Evolutionary conservation across 2,113 vertebrate genomes (phyloP).

Genomic region (Coptodon rendalli): DNA sequence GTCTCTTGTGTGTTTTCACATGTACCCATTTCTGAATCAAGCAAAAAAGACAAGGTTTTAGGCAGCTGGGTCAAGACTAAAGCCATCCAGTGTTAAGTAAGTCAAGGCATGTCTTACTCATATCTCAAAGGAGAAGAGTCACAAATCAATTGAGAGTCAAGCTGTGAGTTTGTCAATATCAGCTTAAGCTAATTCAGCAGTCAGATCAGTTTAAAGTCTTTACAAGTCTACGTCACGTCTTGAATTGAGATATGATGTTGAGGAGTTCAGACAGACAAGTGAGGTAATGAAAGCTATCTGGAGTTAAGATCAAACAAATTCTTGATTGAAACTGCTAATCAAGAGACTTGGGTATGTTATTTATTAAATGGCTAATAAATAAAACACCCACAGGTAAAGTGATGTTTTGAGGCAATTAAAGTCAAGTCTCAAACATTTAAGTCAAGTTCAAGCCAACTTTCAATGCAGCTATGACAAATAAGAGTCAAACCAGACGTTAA

Average conservation of each 20-base stretch:
- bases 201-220: background rate
- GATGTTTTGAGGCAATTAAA: background rate
- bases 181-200: background rate
- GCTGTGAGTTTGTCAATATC: background rate
- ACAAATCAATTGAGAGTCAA: background rate
- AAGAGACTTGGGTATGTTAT: background rate
- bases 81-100: background rate
- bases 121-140: background rate
- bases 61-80: background rate
- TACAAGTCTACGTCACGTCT: background rate
- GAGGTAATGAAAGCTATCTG: fast-evolving
- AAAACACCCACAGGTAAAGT: background rate
- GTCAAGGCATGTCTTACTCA: background rate
- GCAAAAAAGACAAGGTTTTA: background rate
- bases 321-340: background rate
- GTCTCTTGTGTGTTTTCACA: background rate
- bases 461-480: background rate
- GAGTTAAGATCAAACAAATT: fast-evolving
- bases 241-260: fast-evolving
- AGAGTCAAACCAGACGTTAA: background rate
- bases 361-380: background rate
- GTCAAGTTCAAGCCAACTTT: background rate
- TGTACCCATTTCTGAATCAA: background rate
- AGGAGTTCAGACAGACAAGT: background rate
- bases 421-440: background rate